These are phyloP conservation scores for Triplophysa bombifrons DNA, from an alignment of 2,797 vertebrate genomes.

Conservation along the genomic window DNA sequence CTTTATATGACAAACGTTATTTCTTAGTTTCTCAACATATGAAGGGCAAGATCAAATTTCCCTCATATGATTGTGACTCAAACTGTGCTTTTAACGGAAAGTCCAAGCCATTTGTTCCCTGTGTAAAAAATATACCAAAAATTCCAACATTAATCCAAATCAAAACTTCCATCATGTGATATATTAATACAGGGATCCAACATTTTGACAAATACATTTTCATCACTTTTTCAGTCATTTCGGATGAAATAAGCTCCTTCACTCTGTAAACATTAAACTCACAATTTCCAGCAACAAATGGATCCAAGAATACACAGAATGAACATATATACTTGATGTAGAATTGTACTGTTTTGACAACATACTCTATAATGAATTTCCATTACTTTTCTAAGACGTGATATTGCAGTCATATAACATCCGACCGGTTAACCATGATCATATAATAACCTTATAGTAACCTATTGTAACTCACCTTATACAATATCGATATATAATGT, in stretches of 20 bases:
- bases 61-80: conserved; percentile 5
- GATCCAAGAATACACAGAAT: neutral
- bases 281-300: neutral
- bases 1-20: too few relatives aligned
- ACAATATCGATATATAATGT: neutral
- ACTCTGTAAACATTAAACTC: neutral
- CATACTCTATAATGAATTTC: neutral
- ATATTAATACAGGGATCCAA: too few relatives aligned
- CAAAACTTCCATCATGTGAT: neutral
- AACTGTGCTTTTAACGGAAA: conserved; percentile 14
- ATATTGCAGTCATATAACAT: neutral
- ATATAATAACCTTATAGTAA: neutral
- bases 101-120: conserved; percentile 3
- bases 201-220: neutral
- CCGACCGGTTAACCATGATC: neutral
- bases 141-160: neutral
- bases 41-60: neutral
- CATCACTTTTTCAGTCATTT: neutral
- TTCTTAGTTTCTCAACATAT: too few relatives aligned
- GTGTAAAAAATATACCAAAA: neutral
- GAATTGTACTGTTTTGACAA: too few relatives aligned
- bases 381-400: neutral
- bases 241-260: neutral
- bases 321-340: neutral
- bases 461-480: neutral